These are phyloP conservation scores for Pelmatolapia mariae DNA, from an alignment of 2,113 vertebrate species.

Conservation along the genomic window DNA sequence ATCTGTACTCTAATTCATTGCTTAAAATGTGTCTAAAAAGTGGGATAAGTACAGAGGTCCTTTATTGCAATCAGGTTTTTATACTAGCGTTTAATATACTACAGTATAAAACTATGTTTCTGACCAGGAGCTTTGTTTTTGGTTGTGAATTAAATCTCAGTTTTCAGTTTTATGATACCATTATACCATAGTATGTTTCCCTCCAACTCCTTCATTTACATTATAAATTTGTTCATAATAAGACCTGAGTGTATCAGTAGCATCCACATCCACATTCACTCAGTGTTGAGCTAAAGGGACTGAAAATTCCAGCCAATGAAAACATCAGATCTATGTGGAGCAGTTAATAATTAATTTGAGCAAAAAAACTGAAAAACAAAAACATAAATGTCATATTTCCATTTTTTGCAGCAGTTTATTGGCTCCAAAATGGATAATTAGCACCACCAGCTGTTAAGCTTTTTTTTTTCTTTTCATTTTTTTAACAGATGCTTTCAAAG, in stretches of 20 bases:
- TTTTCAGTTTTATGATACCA: not conserved
- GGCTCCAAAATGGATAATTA: not conserved
- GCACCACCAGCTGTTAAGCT: not conserved
- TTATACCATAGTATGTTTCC: not conserved
- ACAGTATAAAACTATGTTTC: not conserved
- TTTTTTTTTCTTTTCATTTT: not conserved
- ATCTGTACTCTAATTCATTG: not conserved
- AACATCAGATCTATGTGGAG: not conserved
- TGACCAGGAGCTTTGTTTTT: not conserved
- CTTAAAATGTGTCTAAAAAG: not conserved
- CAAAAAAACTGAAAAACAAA: not conserved
- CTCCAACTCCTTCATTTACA: not conserved
- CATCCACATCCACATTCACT: not conserved
- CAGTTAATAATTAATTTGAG: not conserved
- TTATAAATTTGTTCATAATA: not conserved
- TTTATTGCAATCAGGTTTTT: not conserved
- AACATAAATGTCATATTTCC: not conserved
- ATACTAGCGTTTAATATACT: not conserved
- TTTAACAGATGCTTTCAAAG: not conserved
- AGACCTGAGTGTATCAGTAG: not conserved
- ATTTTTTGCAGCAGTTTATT: not conserved
- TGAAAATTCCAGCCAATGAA: not conserved
- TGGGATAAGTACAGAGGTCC: not conserved
- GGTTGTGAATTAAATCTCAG: not conserved
- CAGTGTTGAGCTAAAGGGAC: not conserved